Conservation (phyloP, 2,888 invertebrate species). For the Acrobeloides nanus region DNA sequence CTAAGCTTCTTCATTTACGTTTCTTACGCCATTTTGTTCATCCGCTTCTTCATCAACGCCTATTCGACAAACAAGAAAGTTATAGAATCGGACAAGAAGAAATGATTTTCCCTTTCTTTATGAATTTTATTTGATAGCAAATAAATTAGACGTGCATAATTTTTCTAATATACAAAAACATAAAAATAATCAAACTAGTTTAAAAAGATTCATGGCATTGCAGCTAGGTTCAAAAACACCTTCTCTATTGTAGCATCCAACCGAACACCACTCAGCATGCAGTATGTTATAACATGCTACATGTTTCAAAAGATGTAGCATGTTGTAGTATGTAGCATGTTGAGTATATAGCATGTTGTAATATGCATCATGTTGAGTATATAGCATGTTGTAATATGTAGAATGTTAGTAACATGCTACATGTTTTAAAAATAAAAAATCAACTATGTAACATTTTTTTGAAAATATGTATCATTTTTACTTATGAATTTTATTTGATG, state of each 20-base stretch:
- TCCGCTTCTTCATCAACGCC: conserved; percentile 14
- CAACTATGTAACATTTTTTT: conserved; percentile 37
- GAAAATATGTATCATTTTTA: conserved; percentile 7
- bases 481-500: conserved; percentile 6
- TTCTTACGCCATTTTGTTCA: conserved; percentile 14
- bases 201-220: conserved; percentile 25
- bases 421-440: no score
- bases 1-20: conserved; percentile 13
- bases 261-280: conserved; percentile 29
- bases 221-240: conserved; percentile 30
- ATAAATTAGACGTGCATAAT: conserved; percentile 2
- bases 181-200: no score
- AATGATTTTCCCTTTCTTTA: no score
- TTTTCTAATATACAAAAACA: no score
- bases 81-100: conserved; percentile 4
- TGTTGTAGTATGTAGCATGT: no score
- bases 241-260: conserved; percentile 32
- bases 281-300: no score
- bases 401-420: no score
- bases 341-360: no score
- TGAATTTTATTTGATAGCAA: conserved; percentile 8
- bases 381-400: no score
- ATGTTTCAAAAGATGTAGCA: no score
- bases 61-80: conserved; percentile 4
- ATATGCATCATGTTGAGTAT: no score